Conservation (phyloP, 2,888 invertebrate genomes). For the Ophioninae sp. region DNA sequence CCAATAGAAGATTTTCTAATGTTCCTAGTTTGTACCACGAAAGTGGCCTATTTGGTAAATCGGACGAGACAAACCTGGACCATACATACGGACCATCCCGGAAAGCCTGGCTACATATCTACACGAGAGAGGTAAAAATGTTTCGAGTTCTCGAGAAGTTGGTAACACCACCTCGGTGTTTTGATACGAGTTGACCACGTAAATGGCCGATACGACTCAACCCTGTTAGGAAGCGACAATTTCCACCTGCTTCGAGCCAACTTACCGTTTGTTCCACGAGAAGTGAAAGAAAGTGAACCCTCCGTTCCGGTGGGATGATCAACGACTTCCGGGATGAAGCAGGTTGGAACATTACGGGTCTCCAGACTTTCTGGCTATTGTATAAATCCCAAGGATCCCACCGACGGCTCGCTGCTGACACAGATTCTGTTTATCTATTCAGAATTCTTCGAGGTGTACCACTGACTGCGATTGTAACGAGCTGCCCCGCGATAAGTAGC, state of each 20-base stretch:
- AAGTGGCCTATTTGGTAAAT: neutral
- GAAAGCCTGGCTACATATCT: neutral
- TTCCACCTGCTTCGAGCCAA: constrained; percentile 68
- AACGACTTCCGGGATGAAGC: constrained; percentile 70
- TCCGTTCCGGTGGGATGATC: constrained; percentile 70
- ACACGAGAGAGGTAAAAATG: neutral
- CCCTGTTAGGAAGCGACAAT: constrained; percentile 65
- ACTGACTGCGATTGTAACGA: neutral
- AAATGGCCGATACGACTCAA: constrained; percentile 10
- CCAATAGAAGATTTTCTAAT: neutral
- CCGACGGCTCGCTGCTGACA: constrained; percentile 20
- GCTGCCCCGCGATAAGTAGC: neutral
- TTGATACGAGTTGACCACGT: constrained; percentile 19
- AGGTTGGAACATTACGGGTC: constrained; percentile 65
- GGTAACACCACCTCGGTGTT: constrained; percentile 19
- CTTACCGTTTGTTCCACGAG: constrained; percentile 59
- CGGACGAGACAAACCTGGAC: neutral
- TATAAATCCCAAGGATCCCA: constrained; percentile 43
- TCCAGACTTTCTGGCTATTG: constrained; percentile 46
- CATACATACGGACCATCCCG: neutral
- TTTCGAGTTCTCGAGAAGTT: constrained; percentile 1
- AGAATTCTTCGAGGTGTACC: neutral
- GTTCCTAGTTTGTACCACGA: neutral
- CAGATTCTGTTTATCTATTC: constrained; percentile 39
- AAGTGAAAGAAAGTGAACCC: constrained; percentile 55